phyloP scores from a whole-genome alignment of 2,888 invertebrate species.

The Platycheirus albimanus region DNA sequence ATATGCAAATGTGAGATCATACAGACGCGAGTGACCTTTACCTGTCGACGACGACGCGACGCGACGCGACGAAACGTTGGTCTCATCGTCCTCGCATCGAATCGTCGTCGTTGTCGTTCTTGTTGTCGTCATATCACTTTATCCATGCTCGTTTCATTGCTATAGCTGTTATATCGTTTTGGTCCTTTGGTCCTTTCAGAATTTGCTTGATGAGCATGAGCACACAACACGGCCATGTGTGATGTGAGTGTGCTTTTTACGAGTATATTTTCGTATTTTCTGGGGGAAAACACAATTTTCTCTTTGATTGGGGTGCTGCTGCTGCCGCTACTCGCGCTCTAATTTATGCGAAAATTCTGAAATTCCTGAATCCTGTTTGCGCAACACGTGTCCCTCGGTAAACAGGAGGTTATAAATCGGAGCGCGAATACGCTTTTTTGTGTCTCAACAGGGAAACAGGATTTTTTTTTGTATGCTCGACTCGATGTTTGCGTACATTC shows the following conservation, averaged over 20 bases:
- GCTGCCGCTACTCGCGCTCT: constrained; percentile 53
- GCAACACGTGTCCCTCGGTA: constrained; percentile 68
- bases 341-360: constrained; percentile 71
- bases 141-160: constrained; percentile 18
- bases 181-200: constrained; percentile 6
- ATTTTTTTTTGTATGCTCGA: constrained; percentile 16
- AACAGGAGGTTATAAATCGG: constrained; percentile 69
- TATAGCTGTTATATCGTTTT: neutral
- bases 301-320: constrained; percentile 51
- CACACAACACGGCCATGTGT: neutral
- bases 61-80: neutral
- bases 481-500: constrained; percentile 44
- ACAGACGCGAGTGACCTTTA: constrained; percentile 70
- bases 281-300: constrained; percentile 54
- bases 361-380: constrained; percentile 56
- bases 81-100: constrained; percentile 5
- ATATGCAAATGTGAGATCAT: constrained; percentile 72
- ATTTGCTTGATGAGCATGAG: constrained; percentile 9
- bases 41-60: constrained; percentile 54
- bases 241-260: constrained; percentile 38
- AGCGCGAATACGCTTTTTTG: constrained; percentile 62
- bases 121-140: constrained; percentile 4
- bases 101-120: too few species aligned
- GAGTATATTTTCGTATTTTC: constrained; percentile 38
- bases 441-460: constrained; percentile 45